phyloP scores from a whole-genome alignment of 2,797 vertebrate species.

The Alauda arvensis region DNA sequence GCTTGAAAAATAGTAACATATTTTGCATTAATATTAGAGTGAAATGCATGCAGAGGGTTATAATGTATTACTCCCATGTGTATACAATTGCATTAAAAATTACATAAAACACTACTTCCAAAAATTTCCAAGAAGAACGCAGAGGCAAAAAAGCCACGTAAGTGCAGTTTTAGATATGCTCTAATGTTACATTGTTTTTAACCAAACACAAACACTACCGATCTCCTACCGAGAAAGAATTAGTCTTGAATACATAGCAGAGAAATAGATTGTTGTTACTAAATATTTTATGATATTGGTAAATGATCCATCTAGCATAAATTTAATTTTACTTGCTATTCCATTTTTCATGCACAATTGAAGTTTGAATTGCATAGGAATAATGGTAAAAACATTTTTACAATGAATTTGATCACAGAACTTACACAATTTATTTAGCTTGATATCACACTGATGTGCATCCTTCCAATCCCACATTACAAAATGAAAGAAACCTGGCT shows the following conservation, averaged over 20 bases:
- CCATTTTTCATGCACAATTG: constrained; percentile 55
- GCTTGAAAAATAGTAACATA: neutral
- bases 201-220: neutral
- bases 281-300: constrained; percentile 55
- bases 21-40: neutral
- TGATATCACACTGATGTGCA: constrained; percentile 36
- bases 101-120: neutral
- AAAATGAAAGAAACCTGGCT: constrained; percentile 31
- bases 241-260: constrained; percentile 25
- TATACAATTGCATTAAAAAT: neutral
- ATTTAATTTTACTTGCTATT: constrained; percentile 41
- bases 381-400: constrained; percentile 41
- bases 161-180: neutral
- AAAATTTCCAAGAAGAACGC: constrained; percentile 1
- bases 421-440: constrained; percentile 50
- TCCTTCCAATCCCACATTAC: constrained; percentile 45
- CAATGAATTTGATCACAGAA: constrained; percentile 45
- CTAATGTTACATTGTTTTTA: neutral
- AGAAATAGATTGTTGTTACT: constrained; percentile 48
- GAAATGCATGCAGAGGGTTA: neutral
- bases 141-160: neutral
- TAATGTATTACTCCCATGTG: neutral
- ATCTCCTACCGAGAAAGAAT: constrained; percentile 41
- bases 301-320: constrained; percentile 38
- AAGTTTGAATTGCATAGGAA: constrained; percentile 48